Evolutionary conservation across 2,113 vertebrate genomes (phyloP), one percentile per base, ranked within the genome.

Genomic region (Scytalopus superciliaris): DNA sequence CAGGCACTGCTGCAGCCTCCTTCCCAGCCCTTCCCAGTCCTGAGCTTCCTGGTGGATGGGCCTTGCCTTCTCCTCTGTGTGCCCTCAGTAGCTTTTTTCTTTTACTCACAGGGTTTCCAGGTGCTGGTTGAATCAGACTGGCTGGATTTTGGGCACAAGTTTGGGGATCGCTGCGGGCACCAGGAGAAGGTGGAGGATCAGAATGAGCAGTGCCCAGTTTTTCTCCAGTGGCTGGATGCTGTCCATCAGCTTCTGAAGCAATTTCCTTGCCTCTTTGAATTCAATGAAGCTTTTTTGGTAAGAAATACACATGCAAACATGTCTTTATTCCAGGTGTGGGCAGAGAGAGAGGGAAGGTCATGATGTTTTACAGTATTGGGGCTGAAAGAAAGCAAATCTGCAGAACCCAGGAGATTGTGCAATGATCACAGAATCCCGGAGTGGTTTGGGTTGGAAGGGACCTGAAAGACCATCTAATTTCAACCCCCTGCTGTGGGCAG

Each of bases 181-280:
- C 99, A 99, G 97, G 99, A 99, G 97, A 99, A 99, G 60, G 97
- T 98, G 3, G 99, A 99, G 50, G 99, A 99, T 60, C 99, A 99
- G 92, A 99, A 98, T 0, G 99, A 99, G 96, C 99, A 99, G 96
- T 99, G 99, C 90, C 99, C 99, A 0, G 99, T 99, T 93, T 99
- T 99, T 96, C 98, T 99, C 81, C 99, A 99, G 98, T 99, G 99
- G 99, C 97, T 99, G 39, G 99, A 99, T 97, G 99, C 99, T 24
- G 98, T 99, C 56, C 99, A 99, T 97, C 99, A 99, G 98, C 98
- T 99, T 93, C 98, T 99, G 94, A 99, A 99, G 96, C 99, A 99
- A 97, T 99, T 99, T 95, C 99, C 99, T 80, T 99, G 99, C 96
- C 98, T 99, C 78, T 99, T 99, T 19, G 99, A 99, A 98, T 99